phyloP scores from a whole-genome alignment of 2,888 invertebrate species.

The Polymixis flavicincta region DNA sequence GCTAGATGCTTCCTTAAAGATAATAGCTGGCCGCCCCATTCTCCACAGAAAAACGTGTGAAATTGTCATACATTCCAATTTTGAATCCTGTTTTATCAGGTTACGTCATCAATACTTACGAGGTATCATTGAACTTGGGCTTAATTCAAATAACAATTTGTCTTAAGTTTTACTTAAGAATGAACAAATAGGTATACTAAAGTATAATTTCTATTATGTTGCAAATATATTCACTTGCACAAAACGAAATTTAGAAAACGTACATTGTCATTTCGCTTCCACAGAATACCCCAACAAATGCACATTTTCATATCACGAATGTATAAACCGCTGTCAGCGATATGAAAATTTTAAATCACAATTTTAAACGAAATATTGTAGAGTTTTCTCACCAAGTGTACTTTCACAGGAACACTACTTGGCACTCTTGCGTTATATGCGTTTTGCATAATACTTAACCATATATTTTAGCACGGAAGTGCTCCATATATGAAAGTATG shows the following conservation, averaged over 20 bases:
- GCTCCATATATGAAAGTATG: slow-evolving; percentile 65
- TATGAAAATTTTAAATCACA: slow-evolving; percentile 62
- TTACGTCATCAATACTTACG: too few relatives aligned
- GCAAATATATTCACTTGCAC: neutral
- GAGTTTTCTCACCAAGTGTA: slow-evolving; percentile 70
- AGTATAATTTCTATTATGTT: neutral
- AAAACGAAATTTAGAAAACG: slow-evolving; percentile 30
- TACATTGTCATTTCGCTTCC: slow-evolving; percentile 29
- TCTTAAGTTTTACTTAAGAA: too few relatives aligned
- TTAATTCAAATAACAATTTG: too few relatives aligned
- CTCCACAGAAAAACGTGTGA: too few relatives aligned
- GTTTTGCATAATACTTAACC: slow-evolving; percentile 80
- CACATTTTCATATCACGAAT: slow-evolving; percentile 41
- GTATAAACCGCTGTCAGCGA: slow-evolving; percentile 49
- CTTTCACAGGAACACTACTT: slow-evolving; percentile 75
- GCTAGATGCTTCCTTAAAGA: too few relatives aligned
- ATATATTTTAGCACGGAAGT: slow-evolving; percentile 73
- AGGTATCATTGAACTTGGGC: too few relatives aligned
- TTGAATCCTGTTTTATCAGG: too few relatives aligned
- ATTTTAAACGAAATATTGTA: slow-evolving; percentile 59
- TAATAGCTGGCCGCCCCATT: too few relatives aligned
- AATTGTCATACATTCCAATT: too few relatives aligned
- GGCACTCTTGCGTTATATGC: slow-evolving; percentile 79
- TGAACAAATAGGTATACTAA: neutral
- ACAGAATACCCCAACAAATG: slow-evolving; percentile 29